phyloP scores from a whole-genome alignment of 2,888 invertebrate genomes.

The Opisthograptis luteolata region DNA sequence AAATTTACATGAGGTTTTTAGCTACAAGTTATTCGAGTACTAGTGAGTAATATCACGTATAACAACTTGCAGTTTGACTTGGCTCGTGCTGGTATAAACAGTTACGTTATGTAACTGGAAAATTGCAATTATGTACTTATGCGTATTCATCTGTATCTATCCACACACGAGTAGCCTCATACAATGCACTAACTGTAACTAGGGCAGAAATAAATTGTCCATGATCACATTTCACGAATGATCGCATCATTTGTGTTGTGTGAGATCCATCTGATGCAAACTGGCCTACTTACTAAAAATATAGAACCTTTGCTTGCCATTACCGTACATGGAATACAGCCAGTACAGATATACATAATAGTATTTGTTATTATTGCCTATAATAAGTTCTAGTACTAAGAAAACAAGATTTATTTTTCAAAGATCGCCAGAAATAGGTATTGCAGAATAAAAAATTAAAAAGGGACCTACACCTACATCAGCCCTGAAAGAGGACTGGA shows the following conservation, averaged over 20 bases:
- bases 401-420: slow-evolving; percentile 33
- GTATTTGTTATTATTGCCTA: too few relatives aligned
- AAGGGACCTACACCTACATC: slow-evolving; percentile 24
- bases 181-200: slow-evolving; percentile 43
- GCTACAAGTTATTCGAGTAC: too few relatives aligned
- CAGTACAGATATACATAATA: slow-evolving; percentile 8
- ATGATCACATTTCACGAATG: slow-evolving; percentile 55
- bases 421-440: background rate
- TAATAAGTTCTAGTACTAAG: slow-evolving; percentile 21
- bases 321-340: slow-evolving; percentile 28
- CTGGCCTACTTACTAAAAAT: slow-evolving; percentile 58
- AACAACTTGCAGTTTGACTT: too few relatives aligned
- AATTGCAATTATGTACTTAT: background rate
- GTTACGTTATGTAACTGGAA: slow-evolving; percentile 9
- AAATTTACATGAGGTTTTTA: too few relatives aligned
- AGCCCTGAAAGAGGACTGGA: slow-evolving; percentile 45
- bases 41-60: too few relatives aligned
- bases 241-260: slow-evolving; percentile 52
- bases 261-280: slow-evolving; percentile 53
- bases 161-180: slow-evolving; percentile 21
- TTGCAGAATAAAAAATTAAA: slow-evolving; percentile 22
- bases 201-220: slow-evolving; percentile 52
- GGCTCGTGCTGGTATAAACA: too few relatives aligned
- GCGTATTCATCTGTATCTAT: slow-evolving; percentile 6
- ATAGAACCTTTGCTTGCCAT: slow-evolving; percentile 40